Conservation (phyloP, 2,113 vertebrate genomes). For the Catharus bicknelli region DNA sequence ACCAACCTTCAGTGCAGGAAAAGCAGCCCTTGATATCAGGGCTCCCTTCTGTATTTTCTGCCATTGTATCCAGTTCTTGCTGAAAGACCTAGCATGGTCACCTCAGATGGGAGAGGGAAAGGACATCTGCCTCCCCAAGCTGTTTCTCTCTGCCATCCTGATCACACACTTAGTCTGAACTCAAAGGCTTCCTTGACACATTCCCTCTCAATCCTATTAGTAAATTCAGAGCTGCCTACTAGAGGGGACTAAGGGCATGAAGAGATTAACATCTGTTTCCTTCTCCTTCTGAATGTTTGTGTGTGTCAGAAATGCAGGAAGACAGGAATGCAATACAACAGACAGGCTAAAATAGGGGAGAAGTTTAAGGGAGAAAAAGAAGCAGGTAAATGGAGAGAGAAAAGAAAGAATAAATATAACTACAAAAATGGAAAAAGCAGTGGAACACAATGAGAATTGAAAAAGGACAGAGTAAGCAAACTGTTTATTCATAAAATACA, state of each 20-base stretch:
- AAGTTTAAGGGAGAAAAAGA: neutral
- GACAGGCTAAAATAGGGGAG: neutral
- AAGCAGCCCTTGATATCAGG: conserved; percentile 46
- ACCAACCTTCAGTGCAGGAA: conserved; percentile 46
- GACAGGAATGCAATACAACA: neutral
- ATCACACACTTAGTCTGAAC: neutral
- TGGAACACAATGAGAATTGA: neutral
- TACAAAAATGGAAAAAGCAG: neutral
- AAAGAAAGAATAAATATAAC: neutral
- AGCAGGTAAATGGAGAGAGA: neutral
- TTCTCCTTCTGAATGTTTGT: neutral
- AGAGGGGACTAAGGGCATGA: conserved; percentile 20
- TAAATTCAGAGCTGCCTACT: conserved; percentile 14
- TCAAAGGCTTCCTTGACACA: conserved; percentile 9
- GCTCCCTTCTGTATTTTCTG: conserved; percentile 66
- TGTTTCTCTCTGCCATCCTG: conserved; percentile 15
- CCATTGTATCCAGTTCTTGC: conserved; percentile 64
- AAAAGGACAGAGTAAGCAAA: neutral
- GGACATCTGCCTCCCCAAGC: neutral
- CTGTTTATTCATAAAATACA: neutral
- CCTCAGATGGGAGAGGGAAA: neutral
- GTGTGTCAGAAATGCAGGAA: neutral
- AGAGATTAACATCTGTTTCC: conserved; percentile 23
- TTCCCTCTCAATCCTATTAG: conserved; percentile 64
- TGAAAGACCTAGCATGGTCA: conserved; percentile 67